Percentiles rank a stretch among this genome's conserved stretches.
Evolutionary conservation across 2,113 vertebrate species (phyloP).

Genomic region (Perognathus longimembris): DNA sequence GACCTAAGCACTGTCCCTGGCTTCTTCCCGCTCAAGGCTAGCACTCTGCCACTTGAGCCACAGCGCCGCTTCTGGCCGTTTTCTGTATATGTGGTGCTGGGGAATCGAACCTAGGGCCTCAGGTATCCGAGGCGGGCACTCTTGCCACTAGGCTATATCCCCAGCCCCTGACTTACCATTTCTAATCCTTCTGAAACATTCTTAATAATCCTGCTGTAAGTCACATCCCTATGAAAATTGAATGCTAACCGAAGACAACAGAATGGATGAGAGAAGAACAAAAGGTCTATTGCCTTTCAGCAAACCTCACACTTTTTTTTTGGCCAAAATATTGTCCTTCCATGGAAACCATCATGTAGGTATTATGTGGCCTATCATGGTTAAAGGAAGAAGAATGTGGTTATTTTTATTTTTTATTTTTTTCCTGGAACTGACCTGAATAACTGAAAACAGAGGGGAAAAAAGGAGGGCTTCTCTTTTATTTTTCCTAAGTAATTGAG

Average conservation of each 20-base stretch:
- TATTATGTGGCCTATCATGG: not conserved
- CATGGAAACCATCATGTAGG: not conserved
- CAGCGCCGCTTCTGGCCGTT: too few relatives aligned
- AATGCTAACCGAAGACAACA: conserved; percentile 12
- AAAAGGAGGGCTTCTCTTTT: not conserved
- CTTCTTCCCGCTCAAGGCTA: too few relatives aligned
- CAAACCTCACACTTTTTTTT: not conserved
- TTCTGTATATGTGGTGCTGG: too few relatives aligned
- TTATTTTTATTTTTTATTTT: too few relatives aligned
- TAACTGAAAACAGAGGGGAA: conserved; percentile 63
- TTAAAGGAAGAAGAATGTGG: not conserved
- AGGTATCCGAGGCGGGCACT: too few relatives aligned
- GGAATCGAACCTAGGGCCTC: too few relatives aligned
- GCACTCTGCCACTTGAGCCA: too few relatives aligned
- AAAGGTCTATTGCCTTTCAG: conserved; percentile 2
- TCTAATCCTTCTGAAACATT: conserved; percentile 19
- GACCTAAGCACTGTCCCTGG: too few relatives aligned
- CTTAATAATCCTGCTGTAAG: conserved; percentile 1
- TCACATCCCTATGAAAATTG: not conserved
- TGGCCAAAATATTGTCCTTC: not conserved
- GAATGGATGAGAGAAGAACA: not conserved
- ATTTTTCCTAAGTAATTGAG: conserved; percentile 78
- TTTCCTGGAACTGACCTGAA: not conserved
- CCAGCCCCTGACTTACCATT: too few relatives aligned
- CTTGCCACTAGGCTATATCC: too few relatives aligned